phyloP scores from a whole-genome alignment of 2,113 vertebrate species.

The Sardina pilchardus region DNA sequence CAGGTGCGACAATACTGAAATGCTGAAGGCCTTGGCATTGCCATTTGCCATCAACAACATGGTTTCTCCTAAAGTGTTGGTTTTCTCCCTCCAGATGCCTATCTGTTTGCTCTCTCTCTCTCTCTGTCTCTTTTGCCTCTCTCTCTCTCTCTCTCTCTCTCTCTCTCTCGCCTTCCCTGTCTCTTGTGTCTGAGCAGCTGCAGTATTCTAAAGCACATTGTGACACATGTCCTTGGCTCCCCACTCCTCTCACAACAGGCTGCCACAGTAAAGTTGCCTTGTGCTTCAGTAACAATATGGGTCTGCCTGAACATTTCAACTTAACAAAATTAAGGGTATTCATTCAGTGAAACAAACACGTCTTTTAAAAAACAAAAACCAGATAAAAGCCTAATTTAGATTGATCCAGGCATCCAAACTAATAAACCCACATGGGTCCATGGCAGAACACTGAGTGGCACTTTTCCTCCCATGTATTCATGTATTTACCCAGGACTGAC shows the following conservation, averaged over 20 bases:
- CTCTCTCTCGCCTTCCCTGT: background rate
- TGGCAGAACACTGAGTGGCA: no score
- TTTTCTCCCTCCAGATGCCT: background rate
- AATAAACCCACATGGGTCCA: background rate
- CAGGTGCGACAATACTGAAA: background rate
- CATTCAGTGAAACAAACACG: background rate
- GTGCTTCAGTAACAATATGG: background rate
- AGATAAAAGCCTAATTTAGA: background rate
- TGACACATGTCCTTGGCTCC: slow-evolving; percentile 54
- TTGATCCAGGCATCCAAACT: background rate
- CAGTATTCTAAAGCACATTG: slow-evolving; percentile 56
- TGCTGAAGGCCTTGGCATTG: slow-evolving; percentile 32
- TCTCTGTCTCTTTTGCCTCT: slow-evolving; percentile 25
- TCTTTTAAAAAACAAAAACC: background rate
- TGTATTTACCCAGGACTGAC: no score
- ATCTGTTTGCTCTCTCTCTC: slow-evolving; percentile 40
- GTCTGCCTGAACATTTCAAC: background rate
- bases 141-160: slow-evolving; percentile 11
- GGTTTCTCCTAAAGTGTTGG: slow-evolving; percentile 30
- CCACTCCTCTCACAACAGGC: background rate
- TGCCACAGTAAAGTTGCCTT: background rate
- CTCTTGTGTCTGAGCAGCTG: slow-evolving; percentile 24
- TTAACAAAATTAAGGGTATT: background rate
- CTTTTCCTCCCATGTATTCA: no score
- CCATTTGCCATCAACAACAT: slow-evolving; percentile 33